A percentile compares a stretch with the other conserved stretches of the same genome.
These are phyloP conservation scores for Heliconius himera DNA, from an alignment of 1,140 invertebrate genomes.

Conservation along the genomic window DNA sequence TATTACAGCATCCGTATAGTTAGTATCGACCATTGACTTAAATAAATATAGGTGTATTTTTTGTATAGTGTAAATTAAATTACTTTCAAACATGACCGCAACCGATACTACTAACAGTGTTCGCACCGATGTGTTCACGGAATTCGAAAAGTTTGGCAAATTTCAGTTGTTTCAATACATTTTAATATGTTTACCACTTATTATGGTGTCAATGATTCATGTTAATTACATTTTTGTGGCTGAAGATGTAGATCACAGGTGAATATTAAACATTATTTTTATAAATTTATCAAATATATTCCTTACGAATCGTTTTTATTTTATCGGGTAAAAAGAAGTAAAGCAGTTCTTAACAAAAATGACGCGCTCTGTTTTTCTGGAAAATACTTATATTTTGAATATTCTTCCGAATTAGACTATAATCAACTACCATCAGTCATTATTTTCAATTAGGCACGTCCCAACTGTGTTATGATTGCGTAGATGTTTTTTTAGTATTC, in stretches of 20 bases:
- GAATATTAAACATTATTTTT: slow-evolving; percentile 28
- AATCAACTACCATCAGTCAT: not conserved
- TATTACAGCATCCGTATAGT: slow-evolving; percentile 39
- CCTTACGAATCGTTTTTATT: not conserved
- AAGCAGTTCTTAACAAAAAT: not conserved
- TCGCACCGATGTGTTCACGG: slow-evolving; percentile 22
- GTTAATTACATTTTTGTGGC: slow-evolving; percentile 72
- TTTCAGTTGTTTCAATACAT: slow-evolving; percentile 64
- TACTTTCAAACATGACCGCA: slow-evolving; percentile 29
- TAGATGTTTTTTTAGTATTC: not conserved
- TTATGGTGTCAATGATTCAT: slow-evolving; percentile 66
- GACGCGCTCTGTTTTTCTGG: too few relatives aligned
- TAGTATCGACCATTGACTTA: slow-evolving; percentile 23
- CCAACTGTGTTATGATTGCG: too few relatives aligned
- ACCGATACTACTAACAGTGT: slow-evolving; percentile 12
- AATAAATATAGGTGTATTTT: slow-evolving; percentile 1
- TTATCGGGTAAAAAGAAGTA: not conserved
- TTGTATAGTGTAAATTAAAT: slow-evolving; percentile 2
- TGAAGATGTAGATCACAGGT: slow-evolving; percentile 64
- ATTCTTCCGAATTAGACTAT: not conserved
- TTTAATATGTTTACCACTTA: slow-evolving; percentile 58
- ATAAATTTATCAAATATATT: not conserved
- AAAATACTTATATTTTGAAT: not conserved
- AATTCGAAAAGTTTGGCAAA: slow-evolving; percentile 55
- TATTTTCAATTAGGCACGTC: not conserved